A percentile compares a stretch with the other conserved stretches of the same genome.
Evolutionary conservation across 1,140 invertebrate species (phyloP).

Genomic region (Geopemphigus sp.): DNA sequence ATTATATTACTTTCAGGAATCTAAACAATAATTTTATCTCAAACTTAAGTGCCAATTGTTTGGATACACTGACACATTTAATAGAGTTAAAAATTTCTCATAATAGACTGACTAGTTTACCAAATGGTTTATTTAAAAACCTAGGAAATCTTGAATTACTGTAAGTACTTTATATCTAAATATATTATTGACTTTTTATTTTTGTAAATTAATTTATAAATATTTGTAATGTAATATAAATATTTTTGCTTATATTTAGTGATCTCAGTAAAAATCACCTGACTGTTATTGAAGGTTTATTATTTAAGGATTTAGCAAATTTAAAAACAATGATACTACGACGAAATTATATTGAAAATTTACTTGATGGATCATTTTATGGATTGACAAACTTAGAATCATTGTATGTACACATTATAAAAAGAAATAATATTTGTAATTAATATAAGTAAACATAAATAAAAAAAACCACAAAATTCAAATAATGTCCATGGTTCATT

Average conservation of each 20-base stretch:
- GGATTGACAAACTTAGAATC: slow-evolving; percentile 71
- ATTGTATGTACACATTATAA: slow-evolving; percentile 61
- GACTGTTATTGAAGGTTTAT: slow-evolving; percentile 71
- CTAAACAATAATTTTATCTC: slow-evolving; percentile 77
- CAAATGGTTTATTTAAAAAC: slow-evolving; percentile 84
- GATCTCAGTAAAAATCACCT: slow-evolving; percentile 82
- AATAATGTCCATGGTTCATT: no score
- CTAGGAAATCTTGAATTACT: slow-evolving; percentile 70
- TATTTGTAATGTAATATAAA: slow-evolving; percentile 41
- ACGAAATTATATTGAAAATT: slow-evolving; percentile 71
- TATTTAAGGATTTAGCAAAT: slow-evolving; percentile 72
- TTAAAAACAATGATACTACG: slow-evolving; percentile 73
- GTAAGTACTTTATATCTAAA: slow-evolving; percentile 57
- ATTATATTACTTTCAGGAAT: slow-evolving; percentile 62
- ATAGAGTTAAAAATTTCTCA: slow-evolving; percentile 73
- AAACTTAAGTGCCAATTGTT: slow-evolving; percentile 74
- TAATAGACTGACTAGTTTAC: slow-evolving; percentile 73
- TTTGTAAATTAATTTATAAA: background rate
- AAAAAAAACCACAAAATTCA: no score
- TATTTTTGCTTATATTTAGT: slow-evolving; percentile 58
- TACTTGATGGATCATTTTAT: slow-evolving; percentile 85
- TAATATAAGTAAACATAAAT: no score
- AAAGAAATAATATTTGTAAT: background rate
- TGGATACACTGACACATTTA: slow-evolving; percentile 71
- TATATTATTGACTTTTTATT: slow-evolving; percentile 27